phyloP scores from a whole-genome alignment of 2,888 invertebrate genomes.

The Watsonalla cultraria region DNA sequence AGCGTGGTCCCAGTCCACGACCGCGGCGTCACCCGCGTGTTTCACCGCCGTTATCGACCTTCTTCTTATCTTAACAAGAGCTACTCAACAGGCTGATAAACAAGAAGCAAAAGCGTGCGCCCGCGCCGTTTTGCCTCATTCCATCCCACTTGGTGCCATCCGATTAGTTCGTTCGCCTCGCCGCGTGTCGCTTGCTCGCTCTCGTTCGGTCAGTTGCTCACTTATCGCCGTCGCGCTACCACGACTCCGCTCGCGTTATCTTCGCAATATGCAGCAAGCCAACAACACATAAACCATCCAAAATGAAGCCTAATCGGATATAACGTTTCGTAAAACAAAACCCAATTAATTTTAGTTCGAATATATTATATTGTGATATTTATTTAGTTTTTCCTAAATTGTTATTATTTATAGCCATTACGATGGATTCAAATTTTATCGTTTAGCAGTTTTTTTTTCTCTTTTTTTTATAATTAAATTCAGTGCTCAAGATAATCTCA shows the following conservation, averaged over 20 bases:
- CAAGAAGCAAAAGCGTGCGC: constrained; percentile 75
- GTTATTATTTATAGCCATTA: constrained; percentile 69
- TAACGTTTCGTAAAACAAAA: constrained; percentile 70
- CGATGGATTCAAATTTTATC: constrained; percentile 69
- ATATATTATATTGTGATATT: constrained; percentile 77
- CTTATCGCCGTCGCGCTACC: constrained; percentile 63
- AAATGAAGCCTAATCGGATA: constrained; percentile 78
- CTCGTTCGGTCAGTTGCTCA: constrained; percentile 64
- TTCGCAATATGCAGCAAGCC: constrained; percentile 72
- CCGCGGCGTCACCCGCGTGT: constrained; percentile 34
- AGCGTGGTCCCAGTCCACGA: constrained; percentile 34
- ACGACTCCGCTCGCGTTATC: constrained; percentile 57
- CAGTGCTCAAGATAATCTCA: constrained; percentile 78
- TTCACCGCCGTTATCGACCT: constrained; percentile 57
- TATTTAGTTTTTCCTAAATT: constrained; percentile 66
- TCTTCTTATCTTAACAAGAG: constrained; percentile 67
- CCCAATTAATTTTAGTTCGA: constrained; percentile 71
- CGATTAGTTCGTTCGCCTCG: constrained; percentile 63
- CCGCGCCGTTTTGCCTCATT: constrained; percentile 72
- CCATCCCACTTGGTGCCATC: constrained; percentile 54
- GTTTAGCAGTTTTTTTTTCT: constrained; percentile 57
- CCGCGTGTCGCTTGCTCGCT: constrained; percentile 25
- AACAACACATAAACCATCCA: constrained; percentile 76
- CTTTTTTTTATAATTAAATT: constrained; percentile 54
- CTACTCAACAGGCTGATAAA: constrained; percentile 66